A percentile compares a stretch with the other conserved stretches of the same genome.
Evolutionary conservation across 2,113 vertebrate species (phyloP).

Genomic region (Chionomys nivalis): DNA sequence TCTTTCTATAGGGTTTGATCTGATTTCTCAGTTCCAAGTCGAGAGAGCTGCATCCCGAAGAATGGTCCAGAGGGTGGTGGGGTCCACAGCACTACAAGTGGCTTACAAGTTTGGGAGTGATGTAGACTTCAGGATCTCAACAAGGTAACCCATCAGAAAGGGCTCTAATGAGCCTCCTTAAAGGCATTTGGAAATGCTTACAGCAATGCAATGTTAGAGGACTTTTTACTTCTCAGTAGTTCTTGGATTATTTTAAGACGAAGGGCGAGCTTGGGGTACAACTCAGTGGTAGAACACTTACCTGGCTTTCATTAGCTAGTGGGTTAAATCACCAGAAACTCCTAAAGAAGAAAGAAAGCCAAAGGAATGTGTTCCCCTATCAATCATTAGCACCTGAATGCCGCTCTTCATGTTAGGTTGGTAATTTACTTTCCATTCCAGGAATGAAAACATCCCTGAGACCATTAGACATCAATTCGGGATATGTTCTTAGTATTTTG

Average conservation of each 20-base stretch:
- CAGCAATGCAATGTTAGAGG: not conserved
- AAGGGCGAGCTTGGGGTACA: not conserved
- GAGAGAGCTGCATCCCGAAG: conserved; percentile 91
- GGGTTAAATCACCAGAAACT: not conserved
- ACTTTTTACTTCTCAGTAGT: not conserved
- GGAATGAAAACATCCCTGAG: conserved; percentile 54
- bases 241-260: conserved; percentile 60
- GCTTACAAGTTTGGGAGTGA: conserved; percentile 90
- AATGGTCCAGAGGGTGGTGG: conserved; percentile 87
- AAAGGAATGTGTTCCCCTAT: conserved; percentile 49
- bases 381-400: conserved; percentile 23
- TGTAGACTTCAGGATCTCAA: conserved; percentile 93
- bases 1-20: conserved; percentile 89
- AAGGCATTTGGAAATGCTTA: not conserved
- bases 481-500: conserved; percentile 54
- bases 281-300: not conserved
- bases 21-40: conserved; percentile 94
- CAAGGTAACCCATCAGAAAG: conserved; percentile 84
- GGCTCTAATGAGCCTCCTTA: not conserved
- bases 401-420: conserved; percentile 37
- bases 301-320: not conserved
- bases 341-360: not conserved
- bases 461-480: conserved; percentile 52
- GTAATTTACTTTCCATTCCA: conserved; percentile 66
- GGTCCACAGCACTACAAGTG: conserved; percentile 88